Conservation (phyloP, 2,888 invertebrate genomes). For the Eubasilissa splendida region DNA sequence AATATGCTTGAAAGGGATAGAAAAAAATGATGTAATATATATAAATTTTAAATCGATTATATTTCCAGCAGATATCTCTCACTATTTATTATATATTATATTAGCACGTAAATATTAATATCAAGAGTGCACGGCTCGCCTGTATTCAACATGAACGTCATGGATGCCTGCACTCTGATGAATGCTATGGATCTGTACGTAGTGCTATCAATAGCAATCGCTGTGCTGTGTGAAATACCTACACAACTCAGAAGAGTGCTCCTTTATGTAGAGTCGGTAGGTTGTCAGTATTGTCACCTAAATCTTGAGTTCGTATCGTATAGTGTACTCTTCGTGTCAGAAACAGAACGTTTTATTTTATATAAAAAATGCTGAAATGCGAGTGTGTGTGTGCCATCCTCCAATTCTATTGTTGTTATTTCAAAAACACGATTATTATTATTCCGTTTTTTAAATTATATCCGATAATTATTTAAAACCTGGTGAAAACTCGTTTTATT, state of each 20-base stretch:
- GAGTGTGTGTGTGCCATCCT: not conserved
- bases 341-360: not conserved
- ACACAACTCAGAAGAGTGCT: constrained; percentile 41
- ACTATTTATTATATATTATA: too few relatives aligned
- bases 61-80: too few relatives aligned
- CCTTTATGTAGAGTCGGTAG: constrained; percentile 42
- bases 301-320: constrained; percentile 33
- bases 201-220: not conserved
- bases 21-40: too few relatives aligned
- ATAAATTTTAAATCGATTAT: too few relatives aligned
- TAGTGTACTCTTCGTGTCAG: not conserved
- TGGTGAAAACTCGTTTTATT: too few relatives aligned
- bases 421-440: too few relatives aligned
- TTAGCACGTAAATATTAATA: too few relatives aligned
- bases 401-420: not conserved
- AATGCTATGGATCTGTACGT: not conserved
- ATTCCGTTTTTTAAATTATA: too few relatives aligned
- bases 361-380: not conserved
- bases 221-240: not conserved
- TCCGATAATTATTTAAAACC: too few relatives aligned
- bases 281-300: constrained; percentile 35
- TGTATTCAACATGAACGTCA: not conserved
- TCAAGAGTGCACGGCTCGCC: too few relatives aligned
- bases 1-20: too few relatives aligned
- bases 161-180: not conserved